Percentiles rank a stretch among this genome's conserved stretches.
phyloP scores from a whole-genome alignment of 2,888 invertebrate genomes.

The Hartigia nigra region DNA sequence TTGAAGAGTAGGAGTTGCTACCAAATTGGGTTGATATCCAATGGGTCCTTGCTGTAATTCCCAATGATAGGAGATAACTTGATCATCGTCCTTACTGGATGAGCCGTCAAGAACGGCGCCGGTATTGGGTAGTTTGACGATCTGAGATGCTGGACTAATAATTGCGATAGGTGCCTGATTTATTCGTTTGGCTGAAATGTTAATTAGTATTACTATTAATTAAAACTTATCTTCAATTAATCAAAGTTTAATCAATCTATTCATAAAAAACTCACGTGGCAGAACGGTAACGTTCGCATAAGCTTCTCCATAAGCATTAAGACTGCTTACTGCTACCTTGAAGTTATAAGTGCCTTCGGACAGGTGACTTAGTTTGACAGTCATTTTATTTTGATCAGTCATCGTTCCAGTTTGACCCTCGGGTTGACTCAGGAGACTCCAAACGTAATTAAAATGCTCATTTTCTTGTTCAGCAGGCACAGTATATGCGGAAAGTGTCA shows the following conservation, averaged over 20 bases:
- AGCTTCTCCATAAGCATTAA: slow-evolving; percentile 81
- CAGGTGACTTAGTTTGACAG: slow-evolving; percentile 84
- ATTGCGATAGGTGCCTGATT: slow-evolving; percentile 88
- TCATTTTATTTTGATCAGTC: slow-evolving; percentile 85
- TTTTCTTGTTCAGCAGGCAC: slow-evolving; percentile 80
- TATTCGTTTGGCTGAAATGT: slow-evolving; percentile 74
- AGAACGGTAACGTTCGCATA: slow-evolving; percentile 91
- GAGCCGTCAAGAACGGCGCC: slow-evolving; percentile 90
- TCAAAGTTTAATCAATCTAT: background rate
- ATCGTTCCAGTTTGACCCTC: slow-evolving; percentile 81
- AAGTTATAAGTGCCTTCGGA: slow-evolving; percentile 90
- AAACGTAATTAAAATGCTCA: slow-evolving; percentile 86
- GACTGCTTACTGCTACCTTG: slow-evolving; percentile 85
- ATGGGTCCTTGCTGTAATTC: slow-evolving; percentile 88
- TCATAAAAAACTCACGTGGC: slow-evolving; percentile 69
- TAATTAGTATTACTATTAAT: slow-evolving; percentile 3
- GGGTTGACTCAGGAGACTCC: slow-evolving; percentile 88
- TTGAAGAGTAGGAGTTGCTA: slow-evolving; percentile 85
- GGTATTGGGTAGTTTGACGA: slow-evolving; percentile 89
- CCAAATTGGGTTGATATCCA: slow-evolving; percentile 83
- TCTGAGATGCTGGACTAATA: slow-evolving; percentile 87
- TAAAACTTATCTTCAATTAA: background rate
- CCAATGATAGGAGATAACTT: slow-evolving; percentile 91
- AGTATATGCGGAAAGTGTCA: slow-evolving; percentile 84
- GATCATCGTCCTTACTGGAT: slow-evolving; percentile 84